phyloP scores from a whole-genome alignment of 2,797 vertebrate genomes.

The Poeciliopsis gracilis region DNA sequence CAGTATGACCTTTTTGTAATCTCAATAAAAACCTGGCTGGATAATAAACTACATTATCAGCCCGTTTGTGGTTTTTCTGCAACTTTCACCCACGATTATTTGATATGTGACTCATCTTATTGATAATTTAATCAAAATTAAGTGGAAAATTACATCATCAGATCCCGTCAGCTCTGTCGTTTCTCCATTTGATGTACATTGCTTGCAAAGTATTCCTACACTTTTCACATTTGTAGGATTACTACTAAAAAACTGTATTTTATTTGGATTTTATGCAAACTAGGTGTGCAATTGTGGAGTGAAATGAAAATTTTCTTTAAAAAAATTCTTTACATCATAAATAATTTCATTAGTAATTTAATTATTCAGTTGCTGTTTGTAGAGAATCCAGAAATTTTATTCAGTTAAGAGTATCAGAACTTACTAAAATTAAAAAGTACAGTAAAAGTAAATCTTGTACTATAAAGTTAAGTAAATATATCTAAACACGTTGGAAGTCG shows the following conservation, averaged over 20 bases:
- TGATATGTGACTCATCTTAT: neutral
- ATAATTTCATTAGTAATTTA: too few relatives aligned
- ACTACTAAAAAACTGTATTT: neutral
- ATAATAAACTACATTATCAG: neutral
- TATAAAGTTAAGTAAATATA: neutral
- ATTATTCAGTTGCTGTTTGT: neutral
- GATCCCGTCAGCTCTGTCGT: neutral
- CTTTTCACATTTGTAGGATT: neutral
- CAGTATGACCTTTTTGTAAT: neutral
- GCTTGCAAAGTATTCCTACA: neutral
- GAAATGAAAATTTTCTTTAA: neutral
- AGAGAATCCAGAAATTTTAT: neutral
- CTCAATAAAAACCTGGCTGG: neutral
- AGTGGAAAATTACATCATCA: neutral
- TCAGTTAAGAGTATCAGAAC: neutral
- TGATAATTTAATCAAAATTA: neutral
- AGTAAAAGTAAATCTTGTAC: too few relatives aligned
- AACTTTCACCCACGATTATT: neutral
- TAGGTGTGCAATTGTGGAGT: neutral
- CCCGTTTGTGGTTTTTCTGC: neutral
- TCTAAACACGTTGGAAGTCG: neutral
- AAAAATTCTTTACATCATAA: too few relatives aligned
- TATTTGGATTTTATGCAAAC: neutral
- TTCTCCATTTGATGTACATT: neutral
- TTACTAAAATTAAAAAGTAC: neutral